A percentile compares a stretch with the other conserved stretches of the same genome.
Evolutionary conservation across 37 sponge, comb jelly and placozoan species (phyloP).

Genomic region (Tethya wilhelma): DNA sequence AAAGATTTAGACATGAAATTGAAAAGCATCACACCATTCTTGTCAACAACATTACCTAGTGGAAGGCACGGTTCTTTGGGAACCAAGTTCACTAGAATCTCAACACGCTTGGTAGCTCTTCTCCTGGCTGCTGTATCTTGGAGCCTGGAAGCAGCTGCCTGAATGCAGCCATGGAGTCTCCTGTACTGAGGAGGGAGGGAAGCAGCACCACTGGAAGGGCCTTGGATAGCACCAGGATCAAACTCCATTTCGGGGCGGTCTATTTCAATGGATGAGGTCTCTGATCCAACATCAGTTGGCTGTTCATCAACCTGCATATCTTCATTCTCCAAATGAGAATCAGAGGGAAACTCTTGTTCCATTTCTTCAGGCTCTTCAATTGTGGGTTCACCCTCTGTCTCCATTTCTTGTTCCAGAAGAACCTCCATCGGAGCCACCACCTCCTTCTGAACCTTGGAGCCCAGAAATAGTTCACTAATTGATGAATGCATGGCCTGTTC

Average conservation of each 20-base stretch:
- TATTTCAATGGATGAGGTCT: too few relatives aligned
- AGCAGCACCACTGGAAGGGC: background rate
- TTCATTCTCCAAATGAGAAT: background rate
- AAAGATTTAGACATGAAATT: background rate
- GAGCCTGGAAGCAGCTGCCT: constrained; percentile 55
- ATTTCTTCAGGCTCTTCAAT: background rate
- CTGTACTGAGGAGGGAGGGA: constrained; percentile 14
- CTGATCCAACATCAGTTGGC: background rate
- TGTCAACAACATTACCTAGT: constrained; percentile 13
- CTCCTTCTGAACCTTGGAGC: too few relatives aligned
- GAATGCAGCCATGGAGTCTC: constrained; percentile 61
- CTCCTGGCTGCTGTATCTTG: constrained; percentile 8
- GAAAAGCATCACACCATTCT: background rate
- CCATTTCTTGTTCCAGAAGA: background rate
- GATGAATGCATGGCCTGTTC: constrained; percentile 10
- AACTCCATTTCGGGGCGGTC: background rate
- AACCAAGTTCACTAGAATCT: constrained; percentile 33
- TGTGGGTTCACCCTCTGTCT: background rate
- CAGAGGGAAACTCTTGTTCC: background rate
- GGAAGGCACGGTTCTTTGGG: constrained; percentile 10
- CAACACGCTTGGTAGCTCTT: constrained; percentile 36
- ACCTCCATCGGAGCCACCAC: background rate
- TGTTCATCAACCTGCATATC: background rate
- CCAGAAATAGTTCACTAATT: constrained; percentile 56
- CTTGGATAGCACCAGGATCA: background rate